Percentiles rank a stretch among this genome's conserved stretches.
Conservation (phyloP, 2,113 vertebrate genomes). For the Caracal caracal region DNA sequence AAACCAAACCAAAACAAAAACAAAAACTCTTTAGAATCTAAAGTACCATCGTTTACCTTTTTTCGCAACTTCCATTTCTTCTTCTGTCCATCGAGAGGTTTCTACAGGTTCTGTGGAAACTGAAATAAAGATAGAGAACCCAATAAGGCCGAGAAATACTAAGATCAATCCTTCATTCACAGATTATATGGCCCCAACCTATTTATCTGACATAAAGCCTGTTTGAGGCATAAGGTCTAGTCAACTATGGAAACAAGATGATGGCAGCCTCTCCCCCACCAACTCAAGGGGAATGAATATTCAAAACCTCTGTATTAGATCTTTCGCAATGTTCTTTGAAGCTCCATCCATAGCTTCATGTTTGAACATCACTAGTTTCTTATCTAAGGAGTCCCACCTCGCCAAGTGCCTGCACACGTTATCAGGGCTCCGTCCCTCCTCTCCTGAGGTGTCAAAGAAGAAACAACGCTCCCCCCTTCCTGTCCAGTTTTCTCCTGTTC, state of each 20-base stretch:
- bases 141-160: slow-evolving; percentile 76
- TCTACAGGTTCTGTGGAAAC: slow-evolving; percentile 95
- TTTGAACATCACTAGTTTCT: not conserved
- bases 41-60: slow-evolving; percentile 90
- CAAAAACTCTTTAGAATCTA: slow-evolving; percentile 8
- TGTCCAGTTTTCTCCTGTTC: not conserved
- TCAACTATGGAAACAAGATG: slow-evolving; percentile 71
- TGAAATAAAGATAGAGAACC: slow-evolving; percentile 84
- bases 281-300: slow-evolving; percentile 56
- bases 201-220: slow-evolving; percentile 86
- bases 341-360: not conserved
- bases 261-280: slow-evolving; percentile 83
- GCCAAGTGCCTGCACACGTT: not conserved
- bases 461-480: not conserved
- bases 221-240: slow-evolving; percentile 79
- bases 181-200: slow-evolving; percentile 70
- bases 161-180: slow-evolving; percentile 70
- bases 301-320: not conserved
- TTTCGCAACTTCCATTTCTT: slow-evolving; percentile 99
- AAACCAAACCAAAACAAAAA: slow-evolving; percentile 22
- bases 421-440: not conserved
- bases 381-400: not conserved
- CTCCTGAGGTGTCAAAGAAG: not conserved
- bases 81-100: slow-evolving; percentile 99
- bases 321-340: not conserved